phyloP scores from a whole-genome alignment of 2,113 vertebrate species.

The Electrona antarctica region DNA sequence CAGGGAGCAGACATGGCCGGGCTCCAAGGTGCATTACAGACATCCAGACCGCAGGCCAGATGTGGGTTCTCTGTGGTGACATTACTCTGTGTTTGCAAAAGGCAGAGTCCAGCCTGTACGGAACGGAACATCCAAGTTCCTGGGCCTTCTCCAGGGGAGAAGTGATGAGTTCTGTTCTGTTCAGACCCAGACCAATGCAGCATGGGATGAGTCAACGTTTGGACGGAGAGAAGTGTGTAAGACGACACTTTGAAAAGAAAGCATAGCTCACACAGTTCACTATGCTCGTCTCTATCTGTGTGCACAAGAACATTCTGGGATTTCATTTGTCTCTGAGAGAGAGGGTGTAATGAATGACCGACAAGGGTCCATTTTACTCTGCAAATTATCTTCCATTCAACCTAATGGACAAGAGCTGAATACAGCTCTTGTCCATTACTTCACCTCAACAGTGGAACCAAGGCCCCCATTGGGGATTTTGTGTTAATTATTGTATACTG shows the following conservation, averaged over 20 bases:
- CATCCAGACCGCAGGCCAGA: slow-evolving; percentile 71
- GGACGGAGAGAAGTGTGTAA: slow-evolving; percentile 41
- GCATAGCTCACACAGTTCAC: slow-evolving; percentile 45
- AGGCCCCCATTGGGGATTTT: not conserved
- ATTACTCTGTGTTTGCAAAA: slow-evolving; percentile 41
- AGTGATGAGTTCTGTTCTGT: slow-evolving; percentile 63
- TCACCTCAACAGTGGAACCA: not conserved
- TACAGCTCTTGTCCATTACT: not conserved
- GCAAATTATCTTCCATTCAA: no score
- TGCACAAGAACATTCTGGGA: not conserved
- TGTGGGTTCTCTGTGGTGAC: slow-evolving; percentile 63
- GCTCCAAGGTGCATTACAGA: slow-evolving; percentile 64
- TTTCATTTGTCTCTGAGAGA: no score
- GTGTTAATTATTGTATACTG: not conserved
- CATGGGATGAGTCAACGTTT: slow-evolving; percentile 67
- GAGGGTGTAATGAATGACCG: no score
- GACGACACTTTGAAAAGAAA: slow-evolving; percentile 36
- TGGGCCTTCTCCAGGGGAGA: slow-evolving; percentile 47
- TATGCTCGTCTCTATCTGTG: slow-evolving; percentile 15
- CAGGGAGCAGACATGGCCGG: slow-evolving; percentile 52
- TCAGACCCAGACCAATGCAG: slow-evolving; percentile 56
- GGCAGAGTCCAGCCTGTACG: slow-evolving; percentile 44
- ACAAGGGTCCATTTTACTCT: not conserved
- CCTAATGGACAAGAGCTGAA: not conserved
- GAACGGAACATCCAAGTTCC: slow-evolving; percentile 43